phyloP scores from a whole-genome alignment of 1,140 invertebrate species.

The Drosophila ironensis region DNA sequence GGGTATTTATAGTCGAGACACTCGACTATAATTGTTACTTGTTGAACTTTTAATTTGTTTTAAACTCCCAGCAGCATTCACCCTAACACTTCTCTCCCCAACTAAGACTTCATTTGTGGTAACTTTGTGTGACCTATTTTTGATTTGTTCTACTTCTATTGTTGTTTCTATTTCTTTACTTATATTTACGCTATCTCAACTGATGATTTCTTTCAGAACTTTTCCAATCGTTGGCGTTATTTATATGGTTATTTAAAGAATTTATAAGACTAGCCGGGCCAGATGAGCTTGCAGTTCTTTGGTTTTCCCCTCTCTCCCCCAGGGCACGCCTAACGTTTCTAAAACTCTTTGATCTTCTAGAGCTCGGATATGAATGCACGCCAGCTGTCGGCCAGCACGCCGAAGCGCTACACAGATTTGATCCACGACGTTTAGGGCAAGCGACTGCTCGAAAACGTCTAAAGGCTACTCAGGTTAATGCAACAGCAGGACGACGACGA shows the following conservation, averaged over 20 bases:
- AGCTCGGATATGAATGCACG: slow-evolving; percentile 81
- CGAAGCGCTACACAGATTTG: slow-evolving; percentile 68
- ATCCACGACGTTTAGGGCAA: slow-evolving; percentile 23
- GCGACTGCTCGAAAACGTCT: background rate
- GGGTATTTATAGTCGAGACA: too few relatives aligned
- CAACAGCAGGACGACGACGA: slow-evolving; percentile 29
- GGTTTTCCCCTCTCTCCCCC: background rate
- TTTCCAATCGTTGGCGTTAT: slow-evolving; percentile 82
- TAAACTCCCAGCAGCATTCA: too few relatives aligned
- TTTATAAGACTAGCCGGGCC: slow-evolving; percentile 47
- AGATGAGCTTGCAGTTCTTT: slow-evolving; percentile 20
- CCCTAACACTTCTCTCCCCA: background rate
- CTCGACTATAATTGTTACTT: too few relatives aligned
- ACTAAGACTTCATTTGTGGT: background rate
- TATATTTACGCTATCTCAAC: slow-evolving; percentile 13
- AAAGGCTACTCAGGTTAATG: slow-evolving; percentile 56
- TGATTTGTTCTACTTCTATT: background rate
- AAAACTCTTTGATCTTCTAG: slow-evolving; percentile 50
- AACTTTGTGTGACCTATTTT: background rate
- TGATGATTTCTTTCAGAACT: slow-evolving; percentile 74
- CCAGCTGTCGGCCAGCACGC: slow-evolving; percentile 69
- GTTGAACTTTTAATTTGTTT: background rate
- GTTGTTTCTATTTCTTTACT: slow-evolving; percentile 29
- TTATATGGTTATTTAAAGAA: slow-evolving; percentile 73
- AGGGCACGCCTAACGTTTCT: background rate